Evolutionary conservation across 2,797 vertebrate species (phyloP), one percentile per base, ranked within the genome.

Genomic region (Myripristis jacobus): DNA sequence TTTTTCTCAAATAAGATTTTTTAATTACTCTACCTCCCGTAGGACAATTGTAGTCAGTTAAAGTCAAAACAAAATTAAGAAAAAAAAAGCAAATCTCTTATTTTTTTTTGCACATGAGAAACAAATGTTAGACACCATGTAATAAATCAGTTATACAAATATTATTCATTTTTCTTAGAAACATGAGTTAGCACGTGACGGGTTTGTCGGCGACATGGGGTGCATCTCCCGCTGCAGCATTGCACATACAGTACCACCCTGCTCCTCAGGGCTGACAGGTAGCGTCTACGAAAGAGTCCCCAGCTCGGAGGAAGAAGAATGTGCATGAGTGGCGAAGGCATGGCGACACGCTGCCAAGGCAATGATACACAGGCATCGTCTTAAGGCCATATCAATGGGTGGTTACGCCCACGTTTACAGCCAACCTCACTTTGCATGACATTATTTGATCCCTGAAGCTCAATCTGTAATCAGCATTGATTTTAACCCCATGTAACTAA

Each of bases 291-390:
- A 31, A 79, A 61, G 24, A 51, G 50, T 68, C 57, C 13, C 46
- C 66, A 70, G 75, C 72, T 59, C 80, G 66, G 73, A 85, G 80
- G 83, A 73, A 82, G 83, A 73, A 82, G 69, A 62, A 66, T 46
- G 66, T 44, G 61, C 59, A 2, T 27, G 27, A 80, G 54, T 69
- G 69, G 53, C 6, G 80, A 73, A 84, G 75, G 72, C 79, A 83
- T 84, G 55, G 59, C 9, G 38, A 24, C 55, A 74, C n/a, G n/a
- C 64, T 75, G 73, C 55, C 65, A 62, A 53, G 62, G 63, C 69
- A 64, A 36, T 16, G 57, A 85, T 38, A 82, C 68, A 65, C 65
- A 48, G 44, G 70, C 29, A 66, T 31, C 21, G 1, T 54, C 78
- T 59, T 66, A 76, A 82, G 77, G 80, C 77, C 50, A 54, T 56